Conservation (phyloP, 2,888 invertebrate species). For the Leucozona laternaria region DNA sequence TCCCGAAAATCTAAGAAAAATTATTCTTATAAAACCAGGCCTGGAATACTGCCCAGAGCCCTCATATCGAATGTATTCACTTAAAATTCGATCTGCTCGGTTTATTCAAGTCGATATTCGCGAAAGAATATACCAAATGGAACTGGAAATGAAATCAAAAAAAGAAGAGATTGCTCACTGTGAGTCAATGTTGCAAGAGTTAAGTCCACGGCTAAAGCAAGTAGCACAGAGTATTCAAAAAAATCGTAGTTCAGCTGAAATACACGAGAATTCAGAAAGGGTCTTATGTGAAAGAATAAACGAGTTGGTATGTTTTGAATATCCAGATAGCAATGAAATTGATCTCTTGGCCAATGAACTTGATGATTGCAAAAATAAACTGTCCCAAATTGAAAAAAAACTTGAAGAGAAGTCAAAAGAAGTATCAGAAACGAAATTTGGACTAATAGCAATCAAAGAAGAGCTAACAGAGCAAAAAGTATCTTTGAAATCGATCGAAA, state of each 20-base stretch:
- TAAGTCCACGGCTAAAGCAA: constrained; percentile 74
- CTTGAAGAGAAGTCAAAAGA: constrained; percentile 81
- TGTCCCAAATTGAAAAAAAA: constrained; percentile 80
- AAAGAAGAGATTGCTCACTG: constrained; percentile 47
- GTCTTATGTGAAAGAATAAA: constrained; percentile 77
- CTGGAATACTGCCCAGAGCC: constrained; percentile 91
- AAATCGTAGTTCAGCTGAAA: constrained; percentile 74
- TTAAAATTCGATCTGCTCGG: constrained; percentile 85
- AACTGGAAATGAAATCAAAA: constrained; percentile 64
- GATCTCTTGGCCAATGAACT: constrained; percentile 82
- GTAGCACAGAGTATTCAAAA: constrained; percentile 72
- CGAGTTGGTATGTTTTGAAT: constrained; percentile 81
- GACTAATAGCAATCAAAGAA: constrained; percentile 66
- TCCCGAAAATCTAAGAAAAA: constrained; percentile 87
- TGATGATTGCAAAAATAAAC: constrained; percentile 82
- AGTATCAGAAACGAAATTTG: constrained; percentile 59
- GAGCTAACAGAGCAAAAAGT: constrained; percentile 77
- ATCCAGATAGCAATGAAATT: constrained; percentile 80
- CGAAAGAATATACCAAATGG: constrained; percentile 84
- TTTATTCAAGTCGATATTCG: constrained; percentile 88
- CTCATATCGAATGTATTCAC: constrained; percentile 90
- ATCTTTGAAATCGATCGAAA: constrained; percentile 83
- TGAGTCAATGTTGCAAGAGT: constrained; percentile 67
- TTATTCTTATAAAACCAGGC: constrained; percentile 87
- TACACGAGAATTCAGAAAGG: constrained; percentile 75